These are phyloP conservation scores for Mus musculus DNA, from an alignment of 2,113 vertebrate genomes.

Conservation along the genomic window GRCm39 chr9:100074001-100074500, in stretches of 20 bases:
- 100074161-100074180: neutral
- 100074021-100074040: too few species aligned
- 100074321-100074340: neutral
- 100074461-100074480: neutral
- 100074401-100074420: neutral
- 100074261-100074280: neutral
- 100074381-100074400: neutral
- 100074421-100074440: neutral
- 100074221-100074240: neutral
- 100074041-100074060: neutral
- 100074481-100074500: neutral
- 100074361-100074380: neutral
- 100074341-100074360: neutral
- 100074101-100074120: neutral
- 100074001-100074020: neutral
- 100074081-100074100: neutral
- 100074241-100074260: neutral
- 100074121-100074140: neutral
- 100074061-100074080: neutral
- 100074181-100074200: neutral
- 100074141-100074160: slow-evolving; percentile 13
- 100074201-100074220: neutral
- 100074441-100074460: neutral
- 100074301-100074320: neutral
- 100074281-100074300: neutral